Percentiles rank a stretch among this genome's conserved stretches.
Conservation (phyloP, 2,797 vertebrate genomes). For the Phyllotis vaccarum region DNA sequence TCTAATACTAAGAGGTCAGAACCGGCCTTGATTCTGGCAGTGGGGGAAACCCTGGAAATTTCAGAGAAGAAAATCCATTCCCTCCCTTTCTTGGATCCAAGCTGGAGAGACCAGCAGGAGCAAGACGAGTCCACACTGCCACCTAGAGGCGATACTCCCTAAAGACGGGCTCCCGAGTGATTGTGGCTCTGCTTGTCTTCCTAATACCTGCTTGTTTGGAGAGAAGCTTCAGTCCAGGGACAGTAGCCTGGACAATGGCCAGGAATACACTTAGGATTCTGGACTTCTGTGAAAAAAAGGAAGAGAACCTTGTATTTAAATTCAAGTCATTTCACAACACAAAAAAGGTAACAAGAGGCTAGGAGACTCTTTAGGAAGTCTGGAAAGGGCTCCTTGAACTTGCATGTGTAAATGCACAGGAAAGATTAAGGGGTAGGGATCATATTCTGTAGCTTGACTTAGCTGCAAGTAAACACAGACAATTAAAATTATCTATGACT, state of each 20-base stretch:
- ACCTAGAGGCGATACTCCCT: neutral
- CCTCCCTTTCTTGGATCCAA: neutral
- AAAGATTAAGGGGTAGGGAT: too few species aligned
- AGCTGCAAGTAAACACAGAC: neutral
- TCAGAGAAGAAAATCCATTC: neutral
- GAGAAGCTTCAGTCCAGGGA: neutral
- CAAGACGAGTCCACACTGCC: neutral
- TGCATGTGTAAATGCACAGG: neutral
- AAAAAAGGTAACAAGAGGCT: accelerated
- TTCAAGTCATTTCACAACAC: neutral
- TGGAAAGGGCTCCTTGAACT: accelerated
- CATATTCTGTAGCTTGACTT: neutral
- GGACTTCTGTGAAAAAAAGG: neutral
- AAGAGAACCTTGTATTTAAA: neutral
- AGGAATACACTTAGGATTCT: neutral
- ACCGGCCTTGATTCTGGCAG: neutral
- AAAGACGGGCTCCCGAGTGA: accelerated
- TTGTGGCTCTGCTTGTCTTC: too few species aligned
- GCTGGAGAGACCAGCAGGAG: neutral
- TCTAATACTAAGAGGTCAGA: neutral
- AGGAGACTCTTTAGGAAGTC: too few species aligned
- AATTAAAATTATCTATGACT: neutral
- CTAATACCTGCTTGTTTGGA: too few species aligned
- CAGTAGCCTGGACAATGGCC: neutral
- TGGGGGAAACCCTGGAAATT: neutral